phyloP scores from a whole-genome alignment of 1,140 invertebrate species.

The Pseudobourletiella spinata region DNA sequence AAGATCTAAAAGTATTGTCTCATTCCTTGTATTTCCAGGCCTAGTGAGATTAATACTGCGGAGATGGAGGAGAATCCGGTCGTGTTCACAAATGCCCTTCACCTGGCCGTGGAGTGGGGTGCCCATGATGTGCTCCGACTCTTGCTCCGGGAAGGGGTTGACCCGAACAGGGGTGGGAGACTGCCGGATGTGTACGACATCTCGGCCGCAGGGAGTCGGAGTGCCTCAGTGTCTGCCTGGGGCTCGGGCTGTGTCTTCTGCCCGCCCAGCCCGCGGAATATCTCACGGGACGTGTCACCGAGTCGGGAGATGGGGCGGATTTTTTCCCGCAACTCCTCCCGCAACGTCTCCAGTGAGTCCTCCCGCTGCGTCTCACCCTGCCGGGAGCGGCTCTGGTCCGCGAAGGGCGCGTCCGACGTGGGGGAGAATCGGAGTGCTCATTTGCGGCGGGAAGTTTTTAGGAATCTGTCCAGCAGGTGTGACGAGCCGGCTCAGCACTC shows the following conservation, averaged over 20 bases:
- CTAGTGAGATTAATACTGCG: constrained; percentile 27
- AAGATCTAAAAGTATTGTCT: no score
- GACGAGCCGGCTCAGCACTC: constrained; percentile 32
- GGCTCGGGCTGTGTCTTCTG: constrained; percentile 35
- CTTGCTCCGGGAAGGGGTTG: constrained; percentile 48
- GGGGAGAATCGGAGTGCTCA: constrained; percentile 30
- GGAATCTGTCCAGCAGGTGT: constrained; percentile 27
- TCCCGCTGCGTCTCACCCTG: constrained; percentile 37
- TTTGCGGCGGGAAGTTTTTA: constrained; percentile 34
- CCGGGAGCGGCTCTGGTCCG: constrained; percentile 32
- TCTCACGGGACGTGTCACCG: constrained; percentile 33
- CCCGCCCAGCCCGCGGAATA: constrained; percentile 32
- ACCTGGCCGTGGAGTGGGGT: constrained; percentile 50
- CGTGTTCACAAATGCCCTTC: constrained; percentile 50
- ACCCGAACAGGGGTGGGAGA: constrained; percentile 47
- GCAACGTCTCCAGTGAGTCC: constrained; percentile 34
- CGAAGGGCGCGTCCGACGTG: constrained; percentile 14
- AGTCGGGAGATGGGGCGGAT: constrained; percentile 33
- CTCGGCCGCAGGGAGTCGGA: constrained; percentile 29
- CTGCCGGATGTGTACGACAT: constrained; percentile 33
- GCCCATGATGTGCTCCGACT: constrained; percentile 48
- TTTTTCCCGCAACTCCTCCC: constrained; percentile 35
- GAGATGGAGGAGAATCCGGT: constrained; percentile 39
- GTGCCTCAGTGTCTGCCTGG: constrained; percentile 32
- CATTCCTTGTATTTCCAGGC: constrained; percentile 14